These are phyloP conservation scores for Chrysina gloriosa DNA, from an alignment of 2,888 invertebrate genomes.

Conservation along the genomic window DNA sequence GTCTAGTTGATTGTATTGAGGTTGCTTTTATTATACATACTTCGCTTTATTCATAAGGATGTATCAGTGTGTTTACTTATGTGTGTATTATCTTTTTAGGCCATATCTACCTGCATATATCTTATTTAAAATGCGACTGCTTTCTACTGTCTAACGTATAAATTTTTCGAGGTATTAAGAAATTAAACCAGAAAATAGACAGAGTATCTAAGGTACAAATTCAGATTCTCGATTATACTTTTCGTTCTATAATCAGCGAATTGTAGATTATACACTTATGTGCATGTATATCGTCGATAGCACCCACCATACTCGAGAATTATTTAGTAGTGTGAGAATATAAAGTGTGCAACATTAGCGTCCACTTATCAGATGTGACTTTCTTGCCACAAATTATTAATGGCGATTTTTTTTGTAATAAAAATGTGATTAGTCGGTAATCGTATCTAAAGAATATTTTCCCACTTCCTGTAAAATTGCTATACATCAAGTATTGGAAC, in stretches of 20 bases:
- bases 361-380: conserved; percentile 6
- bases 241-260: conserved; percentile 26
- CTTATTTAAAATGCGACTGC: neutral
- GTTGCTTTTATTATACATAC: neutral
- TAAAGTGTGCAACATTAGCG: neutral
- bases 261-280: conserved; percentile 12
- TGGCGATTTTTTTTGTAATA: neutral
- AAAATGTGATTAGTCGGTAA: neutral
- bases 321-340: conserved; percentile 18
- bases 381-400: conserved; percentile 12
- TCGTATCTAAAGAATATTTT: neutral
- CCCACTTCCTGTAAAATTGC: neutral
- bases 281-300: conserved; percentile 7
- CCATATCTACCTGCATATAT: too few relatives aligned
- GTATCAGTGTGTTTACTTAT: neutral
- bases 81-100: too few relatives aligned
- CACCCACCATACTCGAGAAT: neutral
- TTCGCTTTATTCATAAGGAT: too few relatives aligned
- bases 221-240: conserved; percentile 6
- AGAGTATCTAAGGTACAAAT: neutral
- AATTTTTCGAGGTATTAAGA: neutral
- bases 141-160: neutral
- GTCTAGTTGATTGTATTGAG: neutral
- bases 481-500: neutral
- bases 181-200: neutral